Evolutionary conservation across 2,888 invertebrate genomes (phyloP).

Genomic region (Drosophila koepferae): DNA sequence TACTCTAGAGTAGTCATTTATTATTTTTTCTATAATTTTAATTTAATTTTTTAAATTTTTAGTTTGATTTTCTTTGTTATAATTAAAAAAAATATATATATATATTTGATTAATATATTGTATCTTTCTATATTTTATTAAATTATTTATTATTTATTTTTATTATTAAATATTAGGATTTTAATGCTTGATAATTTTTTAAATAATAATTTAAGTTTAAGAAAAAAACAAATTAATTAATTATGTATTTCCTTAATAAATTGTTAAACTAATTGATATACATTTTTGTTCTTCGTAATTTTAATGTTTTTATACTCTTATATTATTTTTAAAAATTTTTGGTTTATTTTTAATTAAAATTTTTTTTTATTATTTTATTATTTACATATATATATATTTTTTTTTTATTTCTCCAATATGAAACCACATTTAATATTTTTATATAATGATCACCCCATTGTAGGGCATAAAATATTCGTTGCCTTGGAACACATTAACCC

Average conservation of each 20-base stretch:
- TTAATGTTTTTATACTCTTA: too few relatives aligned
- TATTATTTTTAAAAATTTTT: too few relatives aligned
- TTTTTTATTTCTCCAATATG: background rate
- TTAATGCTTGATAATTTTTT: background rate
- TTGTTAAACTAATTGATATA: too few relatives aligned
- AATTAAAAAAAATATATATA: too few relatives aligned
- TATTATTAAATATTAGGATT: background rate
- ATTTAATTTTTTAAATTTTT: background rate
- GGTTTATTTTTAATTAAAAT: too few relatives aligned
- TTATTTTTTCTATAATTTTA: background rate
- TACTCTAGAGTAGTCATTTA: background rate
- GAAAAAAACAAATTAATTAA: too few relatives aligned
- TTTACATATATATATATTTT: too few relatives aligned
- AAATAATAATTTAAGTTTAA: background rate
- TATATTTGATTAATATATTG: background rate
- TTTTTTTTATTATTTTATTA: too few relatives aligned
- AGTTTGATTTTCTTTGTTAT: too few relatives aligned
- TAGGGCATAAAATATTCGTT: constrained; percentile 12
- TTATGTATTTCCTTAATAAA: too few relatives aligned
- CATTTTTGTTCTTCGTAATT: too few relatives aligned
- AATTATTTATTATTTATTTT: background rate
- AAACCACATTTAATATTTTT: background rate
- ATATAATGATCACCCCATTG: background rate
- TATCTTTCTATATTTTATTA: background rate
- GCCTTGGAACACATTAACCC: background rate